A percentile compares a stretch with the other conserved stretches of the same genome.
Conservation (phyloP, 2,888 invertebrate species). For the Eupithecia centaureata region DNA sequence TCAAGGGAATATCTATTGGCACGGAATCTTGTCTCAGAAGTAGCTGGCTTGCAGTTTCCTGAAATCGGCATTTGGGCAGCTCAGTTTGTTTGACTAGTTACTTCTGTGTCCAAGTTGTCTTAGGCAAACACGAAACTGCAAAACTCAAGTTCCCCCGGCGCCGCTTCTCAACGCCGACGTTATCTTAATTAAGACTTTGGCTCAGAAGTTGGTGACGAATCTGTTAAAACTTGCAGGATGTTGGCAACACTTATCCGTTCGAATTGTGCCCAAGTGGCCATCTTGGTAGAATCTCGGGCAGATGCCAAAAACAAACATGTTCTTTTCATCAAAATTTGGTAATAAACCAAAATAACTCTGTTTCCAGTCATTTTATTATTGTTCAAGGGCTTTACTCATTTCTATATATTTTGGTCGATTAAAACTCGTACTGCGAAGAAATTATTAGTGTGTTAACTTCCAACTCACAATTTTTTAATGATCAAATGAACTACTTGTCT, state of each 20-base stretch:
- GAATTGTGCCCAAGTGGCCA: constrained; percentile 14
- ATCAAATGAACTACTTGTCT: too few species aligned
- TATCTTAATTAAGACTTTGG: constrained; percentile 73
- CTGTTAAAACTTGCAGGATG: constrained; percentile 61
- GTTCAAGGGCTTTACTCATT: too few species aligned
- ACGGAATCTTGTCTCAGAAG: not conserved
- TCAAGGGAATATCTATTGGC: not conserved
- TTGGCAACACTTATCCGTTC: constrained; percentile 42
- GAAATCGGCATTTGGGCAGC: constrained; percentile 46
- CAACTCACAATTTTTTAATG: not conserved
- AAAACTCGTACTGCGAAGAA: too few species aligned
- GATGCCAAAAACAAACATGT: constrained; percentile 6
- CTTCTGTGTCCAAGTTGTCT: constrained; percentile 74
- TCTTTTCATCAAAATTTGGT: not conserved
- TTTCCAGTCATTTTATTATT: not conserved
- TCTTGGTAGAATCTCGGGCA: not conserved
- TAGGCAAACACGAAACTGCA: constrained; percentile 77
- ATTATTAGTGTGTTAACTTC: too few species aligned
- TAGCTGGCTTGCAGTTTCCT: not conserved
- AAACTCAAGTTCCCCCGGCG: constrained; percentile 58
- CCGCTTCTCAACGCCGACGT: constrained; percentile 59
- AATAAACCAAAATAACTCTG: not conserved
- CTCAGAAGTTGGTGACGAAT: constrained; percentile 63
- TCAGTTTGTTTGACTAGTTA: constrained; percentile 73
- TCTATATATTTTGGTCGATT: too few species aligned